phyloP scores from a whole-genome alignment of 2,888 invertebrate species.

The Parnassius apollo region DNA sequence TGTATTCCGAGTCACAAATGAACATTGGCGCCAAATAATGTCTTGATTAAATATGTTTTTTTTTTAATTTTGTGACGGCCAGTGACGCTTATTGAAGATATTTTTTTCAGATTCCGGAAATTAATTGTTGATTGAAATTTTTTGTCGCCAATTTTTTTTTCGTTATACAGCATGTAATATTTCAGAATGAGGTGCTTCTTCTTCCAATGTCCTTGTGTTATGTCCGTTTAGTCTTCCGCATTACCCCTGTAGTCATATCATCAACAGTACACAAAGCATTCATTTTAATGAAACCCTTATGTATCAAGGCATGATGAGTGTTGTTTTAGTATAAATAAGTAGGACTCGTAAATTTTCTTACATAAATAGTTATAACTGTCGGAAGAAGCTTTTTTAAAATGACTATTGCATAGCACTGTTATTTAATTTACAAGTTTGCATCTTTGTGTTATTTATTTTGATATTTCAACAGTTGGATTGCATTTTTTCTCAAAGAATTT shows the following conservation, averaged over 20 bases:
- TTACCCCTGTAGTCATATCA: conserved; percentile 30
- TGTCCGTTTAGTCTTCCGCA: conserved; percentile 36
- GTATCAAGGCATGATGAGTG: conserved; percentile 31
- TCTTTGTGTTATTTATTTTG: too few species aligned
- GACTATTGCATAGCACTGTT: neutral
- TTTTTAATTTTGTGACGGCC: too few species aligned
- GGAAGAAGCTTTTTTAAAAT: conserved; percentile 23
- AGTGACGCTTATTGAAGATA: too few species aligned
- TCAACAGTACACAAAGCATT: conserved; percentile 21
- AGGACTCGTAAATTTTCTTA: too few species aligned
- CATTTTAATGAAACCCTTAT: conserved; percentile 2
- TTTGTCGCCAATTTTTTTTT: conserved; percentile 46
- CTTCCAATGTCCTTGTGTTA: conserved; percentile 28
- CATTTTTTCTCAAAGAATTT: too few species aligned
- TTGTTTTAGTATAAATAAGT: conserved; percentile 16
- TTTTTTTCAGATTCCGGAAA: too few species aligned
- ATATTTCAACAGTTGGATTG: too few species aligned
- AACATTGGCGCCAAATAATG: conserved; percentile 31
- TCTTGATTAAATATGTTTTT: too few species aligned
- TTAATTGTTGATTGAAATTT: conserved; percentile 23
- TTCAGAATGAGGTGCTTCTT: conserved; percentile 37
- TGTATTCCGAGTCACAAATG: conserved; percentile 32
- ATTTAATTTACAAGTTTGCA: neutral
- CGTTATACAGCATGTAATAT: conserved; percentile 23
- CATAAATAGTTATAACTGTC: too few species aligned